phyloP scores from a whole-genome alignment of 2,113 vertebrate genomes.

The Lagopus leucura region DNA sequence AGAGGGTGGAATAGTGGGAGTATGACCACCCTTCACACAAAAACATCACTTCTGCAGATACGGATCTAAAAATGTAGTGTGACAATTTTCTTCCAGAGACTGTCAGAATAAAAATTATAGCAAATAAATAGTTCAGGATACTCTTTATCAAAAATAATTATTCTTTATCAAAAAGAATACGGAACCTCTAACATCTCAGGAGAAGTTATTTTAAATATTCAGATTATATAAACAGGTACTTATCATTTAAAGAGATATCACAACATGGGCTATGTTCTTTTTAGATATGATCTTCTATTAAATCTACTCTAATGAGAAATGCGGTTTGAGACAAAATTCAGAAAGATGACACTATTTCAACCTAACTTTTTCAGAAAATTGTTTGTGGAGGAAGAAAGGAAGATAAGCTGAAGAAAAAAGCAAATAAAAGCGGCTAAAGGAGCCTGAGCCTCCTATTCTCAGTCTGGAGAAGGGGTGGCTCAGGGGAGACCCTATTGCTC shows the following conservation, averaged over 20 bases:
- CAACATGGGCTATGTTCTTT: not conserved
- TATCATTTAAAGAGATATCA: not conserved
- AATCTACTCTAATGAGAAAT: not conserved
- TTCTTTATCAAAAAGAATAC: not conserved
- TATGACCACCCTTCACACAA: not conserved
- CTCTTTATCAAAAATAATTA: not conserved
- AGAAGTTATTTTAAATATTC: not conserved
- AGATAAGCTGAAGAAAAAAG: not conserved
- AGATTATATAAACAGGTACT: not conserved
- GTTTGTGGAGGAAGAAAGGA: not conserved
- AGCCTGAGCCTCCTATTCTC: too few species aligned
- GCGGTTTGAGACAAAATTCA: not conserved
- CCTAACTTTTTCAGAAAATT: not conserved
- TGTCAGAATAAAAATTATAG: not conserved
- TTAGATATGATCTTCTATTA: not conserved
- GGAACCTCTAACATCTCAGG: not conserved
- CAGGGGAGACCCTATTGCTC: too few species aligned
- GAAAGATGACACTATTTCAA: not conserved
- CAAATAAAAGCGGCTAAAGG: not conserved
- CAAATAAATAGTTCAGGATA: not conserved
- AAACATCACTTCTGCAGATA: not conserved
- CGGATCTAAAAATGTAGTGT: not conserved
- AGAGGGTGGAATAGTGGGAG: not conserved
- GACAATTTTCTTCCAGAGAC: not conserved
- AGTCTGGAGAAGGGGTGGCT: too few species aligned